Evolutionary conservation across 2,888 invertebrate species (phyloP).

Genomic region (Pseudococcus jackbeardsleyi): DNA sequence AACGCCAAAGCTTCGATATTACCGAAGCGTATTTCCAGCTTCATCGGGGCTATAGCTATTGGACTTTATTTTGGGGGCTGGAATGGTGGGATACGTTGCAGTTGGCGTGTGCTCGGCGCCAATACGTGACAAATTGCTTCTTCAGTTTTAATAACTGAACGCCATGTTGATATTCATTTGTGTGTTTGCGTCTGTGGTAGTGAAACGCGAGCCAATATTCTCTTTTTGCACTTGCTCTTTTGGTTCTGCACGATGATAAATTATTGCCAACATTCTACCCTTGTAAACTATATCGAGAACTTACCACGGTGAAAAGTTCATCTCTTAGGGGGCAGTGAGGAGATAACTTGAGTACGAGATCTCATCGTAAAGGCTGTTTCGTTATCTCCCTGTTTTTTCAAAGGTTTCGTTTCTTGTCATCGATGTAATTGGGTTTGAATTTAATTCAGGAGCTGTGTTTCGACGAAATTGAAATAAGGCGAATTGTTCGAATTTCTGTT

Average conservation of each 20-base stretch:
- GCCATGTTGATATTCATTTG: conserved; percentile 39
- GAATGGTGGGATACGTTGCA: background rate
- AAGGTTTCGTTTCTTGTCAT: no score
- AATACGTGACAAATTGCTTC: conserved; percentile 45
- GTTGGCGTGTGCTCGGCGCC: conserved; percentile 17
- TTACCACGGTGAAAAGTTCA: background rate
- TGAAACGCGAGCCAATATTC: background rate
- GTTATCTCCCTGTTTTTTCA: no score
- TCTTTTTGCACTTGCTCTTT: background rate
- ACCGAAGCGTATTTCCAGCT: background rate
- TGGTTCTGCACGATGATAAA: background rate
- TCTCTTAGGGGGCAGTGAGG: background rate
- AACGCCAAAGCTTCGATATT: conserved; percentile 20
- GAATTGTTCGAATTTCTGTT: no score
- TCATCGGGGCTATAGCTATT: background rate
- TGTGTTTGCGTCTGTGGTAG: background rate
- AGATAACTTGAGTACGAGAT: no score
- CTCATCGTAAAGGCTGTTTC: no score
- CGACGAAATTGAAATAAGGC: no score
- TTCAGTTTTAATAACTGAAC: conserved; percentile 35
- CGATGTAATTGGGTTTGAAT: no score
- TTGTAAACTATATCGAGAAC: background rate
- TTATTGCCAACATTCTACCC: background rate
- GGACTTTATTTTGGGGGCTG: background rate
- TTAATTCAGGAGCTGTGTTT: no score